Evolutionary conservation across 2,113 vertebrate species (phyloP), one percentile per base, ranked within the genome.

Genomic region (Grus americana): DNA sequence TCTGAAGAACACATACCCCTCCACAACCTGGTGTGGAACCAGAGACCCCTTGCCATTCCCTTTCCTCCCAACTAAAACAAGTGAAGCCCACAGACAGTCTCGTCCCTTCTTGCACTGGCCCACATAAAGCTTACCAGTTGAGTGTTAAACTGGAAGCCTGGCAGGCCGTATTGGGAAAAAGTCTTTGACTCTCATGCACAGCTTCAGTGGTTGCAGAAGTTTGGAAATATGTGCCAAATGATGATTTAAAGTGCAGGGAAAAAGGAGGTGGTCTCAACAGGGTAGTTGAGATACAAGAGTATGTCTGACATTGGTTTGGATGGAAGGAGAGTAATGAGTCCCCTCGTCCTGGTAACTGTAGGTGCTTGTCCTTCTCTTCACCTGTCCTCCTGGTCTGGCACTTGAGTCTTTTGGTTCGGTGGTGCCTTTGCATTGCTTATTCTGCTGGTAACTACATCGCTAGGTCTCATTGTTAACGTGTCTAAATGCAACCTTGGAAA

Each of bases 351-450:
- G n/a, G 38, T 49, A 32, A 7, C 16, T 34, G 29, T 4, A 15
- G 71, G 46, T 42, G 27, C 14, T 79, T 83, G 42, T 79, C 59
- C 46, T 40, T 67, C 17, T 52, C n/a, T 30, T 55, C 47, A 5
- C 42, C 8, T 5, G 2, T 0, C 61, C 26, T 44, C 54, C 16
- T 44, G 58, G 10, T 29, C 58, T 80, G 47, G 52, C 24, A 8
- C 40, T 40, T 29, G 47, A 19, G 20, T 23, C 11, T 11, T 32
- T 23, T 0, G 10, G 40, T 22, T 66, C 12, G 2, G 1, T 67
- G 32, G 54, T 30, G 36, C 36, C 0, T 38, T 46, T 70, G 52
- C 27, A 6, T 22, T 27, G 38, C 46, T 80, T 30, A 5, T 26
- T 46, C 49, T 58, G 49, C 19, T 20, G 21, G 20, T 38, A 38